These are phyloP conservation scores for Heteronetta atricapilla DNA, from an alignment of 2,113 vertebrate genomes.

Conservation along the genomic window DNA sequence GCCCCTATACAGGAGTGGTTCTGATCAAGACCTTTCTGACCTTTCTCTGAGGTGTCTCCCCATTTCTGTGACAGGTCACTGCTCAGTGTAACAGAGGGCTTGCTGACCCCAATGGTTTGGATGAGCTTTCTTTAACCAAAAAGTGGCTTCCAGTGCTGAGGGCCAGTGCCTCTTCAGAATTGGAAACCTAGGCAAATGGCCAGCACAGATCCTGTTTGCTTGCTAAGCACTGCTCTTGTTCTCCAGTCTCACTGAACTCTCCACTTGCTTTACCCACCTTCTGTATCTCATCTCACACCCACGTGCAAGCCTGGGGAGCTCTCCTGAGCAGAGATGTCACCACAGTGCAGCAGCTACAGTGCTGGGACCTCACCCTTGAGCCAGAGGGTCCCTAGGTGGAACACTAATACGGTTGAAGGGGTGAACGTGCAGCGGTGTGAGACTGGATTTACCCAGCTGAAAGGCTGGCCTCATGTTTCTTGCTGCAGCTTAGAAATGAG, in stretches of 20 bases:
- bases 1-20: fast-evolving
- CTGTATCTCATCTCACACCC: not conserved
- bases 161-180: not conserved
- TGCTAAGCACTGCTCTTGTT: fast-evolving
- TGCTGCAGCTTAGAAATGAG: fast-evolving
- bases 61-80: not conserved
- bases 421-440: not conserved
- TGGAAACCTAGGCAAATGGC: not conserved
- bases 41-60: not conserved
- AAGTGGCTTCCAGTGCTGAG: not conserved
- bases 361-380: not conserved
- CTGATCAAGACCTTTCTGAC: not conserved
- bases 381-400: not conserved
- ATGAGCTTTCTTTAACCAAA: not conserved
- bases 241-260: not conserved
- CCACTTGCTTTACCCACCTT: not conserved
- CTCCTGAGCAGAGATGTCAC: not conserved
- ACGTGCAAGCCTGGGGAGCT: not conserved
- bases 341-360: fast-evolving
- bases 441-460: fast-evolving
- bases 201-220: not conserved
- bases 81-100: not conserved
- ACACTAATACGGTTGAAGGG: fast-evolving
- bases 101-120: not conserved
- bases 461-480: fast-evolving